Conservation (phyloP, 2,888 invertebrate species). For the Cetonia aurata region DNA sequence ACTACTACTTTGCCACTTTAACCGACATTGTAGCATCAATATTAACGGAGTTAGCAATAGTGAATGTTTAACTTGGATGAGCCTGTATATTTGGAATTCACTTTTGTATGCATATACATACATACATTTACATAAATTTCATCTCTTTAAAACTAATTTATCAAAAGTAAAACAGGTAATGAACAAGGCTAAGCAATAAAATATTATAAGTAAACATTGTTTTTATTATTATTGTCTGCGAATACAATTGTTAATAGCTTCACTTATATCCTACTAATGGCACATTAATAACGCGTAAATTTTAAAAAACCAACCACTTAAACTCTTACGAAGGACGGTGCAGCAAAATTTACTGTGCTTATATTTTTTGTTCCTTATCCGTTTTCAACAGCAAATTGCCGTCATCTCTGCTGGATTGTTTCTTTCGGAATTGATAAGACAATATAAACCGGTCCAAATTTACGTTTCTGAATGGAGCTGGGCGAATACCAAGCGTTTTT, state of each 20-base stretch:
- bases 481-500: constrained; percentile 1
- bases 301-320: constrained; percentile 22
- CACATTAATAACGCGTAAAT: constrained; percentile 46
- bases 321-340: constrained; percentile 19
- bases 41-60: no score
- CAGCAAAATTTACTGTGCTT: not conserved
- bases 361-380: constrained; percentile 12
- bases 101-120: no score
- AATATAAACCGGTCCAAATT: constrained; percentile 14
- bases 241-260: constrained; percentile 48
- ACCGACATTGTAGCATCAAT: no score
- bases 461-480: constrained; percentile 24
- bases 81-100: no score
- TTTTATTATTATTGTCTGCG: constrained; percentile 46
- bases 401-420: not conserved
- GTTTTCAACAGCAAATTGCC: not conserved
- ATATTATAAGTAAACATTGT: constrained; percentile 56
- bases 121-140: no score
- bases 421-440: constrained; percentile 12
- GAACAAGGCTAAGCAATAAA: constrained; percentile 49
- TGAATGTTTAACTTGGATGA: no score
- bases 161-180: no score
- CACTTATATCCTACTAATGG: constrained; percentile 47
- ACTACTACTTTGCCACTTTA: no score
- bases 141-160: no score